These are phyloP conservation scores for Temnothorax nylanderi DNA, from an alignment of 1,140 invertebrate species.

Conservation along the genomic window DNA sequence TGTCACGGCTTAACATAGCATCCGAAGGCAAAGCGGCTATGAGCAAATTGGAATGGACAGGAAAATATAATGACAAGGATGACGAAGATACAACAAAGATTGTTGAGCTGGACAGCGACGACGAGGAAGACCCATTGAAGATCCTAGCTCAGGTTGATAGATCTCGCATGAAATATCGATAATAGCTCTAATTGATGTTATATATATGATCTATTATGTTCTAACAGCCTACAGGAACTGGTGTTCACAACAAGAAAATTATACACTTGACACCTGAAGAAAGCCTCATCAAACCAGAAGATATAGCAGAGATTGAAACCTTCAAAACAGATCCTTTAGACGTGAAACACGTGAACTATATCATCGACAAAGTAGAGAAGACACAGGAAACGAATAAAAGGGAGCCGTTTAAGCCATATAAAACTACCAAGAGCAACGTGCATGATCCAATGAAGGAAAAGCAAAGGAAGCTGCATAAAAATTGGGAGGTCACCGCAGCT, in stretches of 20 bases:
- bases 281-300: constrained; percentile 87
- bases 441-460: constrained; percentile 89
- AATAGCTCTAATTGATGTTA: constrained; percentile 31
- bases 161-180: neutral
- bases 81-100: constrained; percentile 70
- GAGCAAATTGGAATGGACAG: constrained; percentile 89
- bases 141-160: constrained; percentile 87
- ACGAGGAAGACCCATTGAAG: constrained; percentile 89
- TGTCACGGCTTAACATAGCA: constrained; percentile 88
- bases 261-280: constrained; percentile 86
- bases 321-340: constrained; percentile 72
- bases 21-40: constrained; percentile 86
- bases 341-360: constrained; percentile 86
- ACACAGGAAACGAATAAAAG: constrained; percentile 79
- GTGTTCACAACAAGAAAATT: constrained; percentile 87
- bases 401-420: constrained; percentile 87
- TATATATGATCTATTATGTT: constrained; percentile 18
- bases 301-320: constrained; percentile 87
- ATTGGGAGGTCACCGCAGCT: constrained; percentile 90
- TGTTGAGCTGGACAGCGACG: constrained; percentile 88
- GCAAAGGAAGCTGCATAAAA: constrained; percentile 86
- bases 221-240: constrained; percentile 83
- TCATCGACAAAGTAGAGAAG: constrained; percentile 87
- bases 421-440: constrained; percentile 88
- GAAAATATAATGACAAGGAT: constrained; percentile 81